phyloP scores from a whole-genome alignment of 2,797 vertebrate species.

The Fundulus diaphanus region DNA sequence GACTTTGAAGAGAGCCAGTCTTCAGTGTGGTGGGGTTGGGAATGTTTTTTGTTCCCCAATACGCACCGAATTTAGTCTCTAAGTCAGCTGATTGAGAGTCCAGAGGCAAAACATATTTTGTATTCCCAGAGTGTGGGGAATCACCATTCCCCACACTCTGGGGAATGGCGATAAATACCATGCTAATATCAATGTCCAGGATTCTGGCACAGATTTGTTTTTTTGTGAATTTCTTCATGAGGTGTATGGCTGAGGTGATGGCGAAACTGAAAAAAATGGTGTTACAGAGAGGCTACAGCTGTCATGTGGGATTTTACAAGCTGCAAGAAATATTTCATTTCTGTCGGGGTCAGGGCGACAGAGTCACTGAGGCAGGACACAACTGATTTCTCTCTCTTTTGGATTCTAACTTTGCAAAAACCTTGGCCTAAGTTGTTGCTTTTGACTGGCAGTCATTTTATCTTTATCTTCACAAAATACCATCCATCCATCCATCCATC shows the following conservation, averaged over 20 bases:
- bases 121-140: no score
- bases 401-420: no score
- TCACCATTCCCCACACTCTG: no score
- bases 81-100: neutral
- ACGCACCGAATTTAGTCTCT: neutral
- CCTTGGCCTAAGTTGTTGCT: no score
- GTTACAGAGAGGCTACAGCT: neutral
- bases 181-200: neutral
- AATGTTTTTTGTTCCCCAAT: no score
- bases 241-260: neutral
- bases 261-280: neutral
- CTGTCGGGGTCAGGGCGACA: neutral
- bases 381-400: neutral
- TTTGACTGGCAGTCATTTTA: no score
- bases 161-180: neutral
- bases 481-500: neutral
- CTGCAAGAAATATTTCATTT: neutral
- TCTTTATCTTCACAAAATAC: neutral
- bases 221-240: neutral
- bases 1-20: neutral
- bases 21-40: neutral
- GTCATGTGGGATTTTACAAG: neutral
- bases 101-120: neutral
- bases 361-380: neutral
- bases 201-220: neutral